Conservation (phyloP, 1,140 invertebrate genomes). For the Drosophila bocki region DNA sequence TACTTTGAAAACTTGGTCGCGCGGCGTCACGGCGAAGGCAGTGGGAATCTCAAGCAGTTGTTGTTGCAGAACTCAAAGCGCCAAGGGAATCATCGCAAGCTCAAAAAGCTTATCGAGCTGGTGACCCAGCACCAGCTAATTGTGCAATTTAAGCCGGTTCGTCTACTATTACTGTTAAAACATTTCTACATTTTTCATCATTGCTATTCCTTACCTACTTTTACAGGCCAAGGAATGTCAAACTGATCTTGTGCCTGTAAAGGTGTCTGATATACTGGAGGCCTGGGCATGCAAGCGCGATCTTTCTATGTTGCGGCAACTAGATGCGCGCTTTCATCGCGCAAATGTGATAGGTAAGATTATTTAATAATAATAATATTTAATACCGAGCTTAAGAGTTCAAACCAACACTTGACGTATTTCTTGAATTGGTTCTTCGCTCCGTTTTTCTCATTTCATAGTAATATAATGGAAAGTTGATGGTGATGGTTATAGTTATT, state of each 20-base stretch:
- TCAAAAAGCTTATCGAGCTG: slow-evolving; percentile 73
- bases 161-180: background rate
- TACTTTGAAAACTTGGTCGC: slow-evolving; percentile 52
- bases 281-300: slow-evolving; percentile 70
- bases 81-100: slow-evolving; percentile 72
- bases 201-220: background rate
- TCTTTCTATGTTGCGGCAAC: slow-evolving; percentile 63
- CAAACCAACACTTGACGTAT: no score
- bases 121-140: slow-evolving; percentile 66
- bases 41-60: slow-evolving; percentile 65
- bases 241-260: slow-evolving; percentile 62
- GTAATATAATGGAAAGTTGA: no score
- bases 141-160: slow-evolving; percentile 73
- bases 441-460: no score
- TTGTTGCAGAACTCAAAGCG: slow-evolving; percentile 72
- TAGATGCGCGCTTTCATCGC: slow-evolving; percentile 73
- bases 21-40: background rate
- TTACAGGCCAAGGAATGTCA: slow-evolving; percentile 37
- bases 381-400: no score
- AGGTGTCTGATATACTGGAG: slow-evolving; percentile 64
- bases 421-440: no score
- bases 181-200: background rate
- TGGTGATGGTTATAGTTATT: no score
- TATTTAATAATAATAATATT: background rate
- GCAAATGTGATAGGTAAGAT: slow-evolving; percentile 74